These are phyloP conservation scores for Xenops minutus DNA, from an alignment of 2,797 vertebrate species.

Conservation along the genomic window DNA sequence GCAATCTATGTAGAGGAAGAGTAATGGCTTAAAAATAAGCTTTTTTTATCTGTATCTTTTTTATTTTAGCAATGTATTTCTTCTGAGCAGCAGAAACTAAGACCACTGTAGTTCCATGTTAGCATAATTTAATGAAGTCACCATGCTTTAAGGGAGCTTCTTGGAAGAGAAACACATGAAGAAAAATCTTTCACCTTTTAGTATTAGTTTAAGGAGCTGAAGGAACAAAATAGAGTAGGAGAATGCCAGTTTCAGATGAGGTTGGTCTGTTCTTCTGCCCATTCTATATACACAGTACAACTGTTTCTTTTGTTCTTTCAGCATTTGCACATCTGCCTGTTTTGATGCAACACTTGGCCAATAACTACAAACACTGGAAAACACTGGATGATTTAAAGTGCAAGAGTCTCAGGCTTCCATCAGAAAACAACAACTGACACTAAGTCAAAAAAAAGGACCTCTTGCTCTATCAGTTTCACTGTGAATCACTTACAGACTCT, in stretches of 20 bases:
- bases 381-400: constrained; percentile 91
- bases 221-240: not conserved
- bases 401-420: constrained; percentile 86
- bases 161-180: not conserved
- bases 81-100: not conserved
- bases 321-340: constrained; percentile 92
- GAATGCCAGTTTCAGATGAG: not conserved
- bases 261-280: not conserved
- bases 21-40: not conserved
- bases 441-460: constrained; percentile 57
- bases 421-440: constrained; percentile 74
- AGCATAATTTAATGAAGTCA: not conserved
- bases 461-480: constrained; percentile 66
- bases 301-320: constrained; percentile 47
- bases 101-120: not conserved
- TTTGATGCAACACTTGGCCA: constrained; percentile 90
- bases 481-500: constrained; percentile 60
- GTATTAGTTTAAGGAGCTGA: not conserved
- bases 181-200: not conserved
- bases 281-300: not conserved
- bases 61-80: not conserved
- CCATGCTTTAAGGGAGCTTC: not conserved
- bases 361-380: constrained; percentile 98
- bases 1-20: not conserved
- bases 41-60: not conserved